These are phyloP conservation scores for Dicranocentrus wangi DNA, from an alignment of 2,888 invertebrate species.

Conservation along the genomic window DNA sequence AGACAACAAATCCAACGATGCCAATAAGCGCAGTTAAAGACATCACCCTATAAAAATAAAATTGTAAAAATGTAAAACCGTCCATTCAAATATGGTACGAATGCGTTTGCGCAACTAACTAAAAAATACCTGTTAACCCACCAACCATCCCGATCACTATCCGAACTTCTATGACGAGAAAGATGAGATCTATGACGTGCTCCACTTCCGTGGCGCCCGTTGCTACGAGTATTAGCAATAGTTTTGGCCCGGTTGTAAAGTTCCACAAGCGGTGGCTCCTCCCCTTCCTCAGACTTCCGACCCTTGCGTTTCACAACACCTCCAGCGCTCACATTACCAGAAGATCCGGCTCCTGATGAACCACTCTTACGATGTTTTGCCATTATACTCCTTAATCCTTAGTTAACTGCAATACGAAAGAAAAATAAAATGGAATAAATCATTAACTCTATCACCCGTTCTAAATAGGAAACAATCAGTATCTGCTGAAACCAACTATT, in stretches of 20 bases:
- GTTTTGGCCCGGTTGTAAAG: background rate
- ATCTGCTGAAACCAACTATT: no score
- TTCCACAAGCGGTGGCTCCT: conserved; percentile 18
- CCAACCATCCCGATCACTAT: conserved; percentile 45
- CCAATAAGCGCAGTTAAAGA: conserved; percentile 68
- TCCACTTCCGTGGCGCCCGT: conserved; percentile 21
- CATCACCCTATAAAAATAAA: conserved; percentile 55
- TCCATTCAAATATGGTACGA: background rate
- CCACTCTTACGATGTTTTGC: conserved; percentile 5
- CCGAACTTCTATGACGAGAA: conserved; percentile 25
- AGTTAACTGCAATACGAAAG: no score
- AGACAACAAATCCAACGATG: conserved; percentile 81
- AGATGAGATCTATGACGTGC: conserved; percentile 48
- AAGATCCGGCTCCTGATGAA: background rate
- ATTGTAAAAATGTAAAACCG: background rate
- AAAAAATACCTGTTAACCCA: conserved; percentile 52
- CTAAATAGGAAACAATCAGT: no score
- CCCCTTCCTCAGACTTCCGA: conserved; percentile 34
- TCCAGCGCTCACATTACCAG: background rate
- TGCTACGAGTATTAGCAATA: background rate
- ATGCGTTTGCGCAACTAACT: background rate
- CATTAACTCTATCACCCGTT: no score
- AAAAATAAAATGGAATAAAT: no score
- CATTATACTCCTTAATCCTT: no score
- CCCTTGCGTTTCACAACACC: conserved; percentile 22